Percentiles rank a stretch among this genome's conserved stretches.
phyloP scores from a whole-genome alignment of 2,797 vertebrate species.

The Anableps anableps region DNA sequence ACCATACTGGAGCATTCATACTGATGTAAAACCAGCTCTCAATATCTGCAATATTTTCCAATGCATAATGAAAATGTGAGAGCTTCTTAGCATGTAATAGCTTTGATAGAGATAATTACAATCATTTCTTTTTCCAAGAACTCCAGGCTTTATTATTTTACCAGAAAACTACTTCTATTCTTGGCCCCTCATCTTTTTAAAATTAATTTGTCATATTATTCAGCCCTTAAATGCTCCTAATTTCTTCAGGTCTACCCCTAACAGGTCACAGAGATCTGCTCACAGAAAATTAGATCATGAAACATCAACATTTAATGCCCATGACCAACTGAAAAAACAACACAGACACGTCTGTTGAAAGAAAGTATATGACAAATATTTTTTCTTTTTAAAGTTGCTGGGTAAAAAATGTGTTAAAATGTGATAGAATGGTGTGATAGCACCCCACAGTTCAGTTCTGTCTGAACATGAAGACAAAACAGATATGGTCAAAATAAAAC shows the following conservation, averaged over 20 bases:
- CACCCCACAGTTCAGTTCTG: neutral
- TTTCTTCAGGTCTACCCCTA: neutral
- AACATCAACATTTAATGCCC: neutral
- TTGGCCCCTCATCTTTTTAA: neutral
- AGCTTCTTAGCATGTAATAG: neutral
- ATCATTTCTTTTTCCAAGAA: neutral
- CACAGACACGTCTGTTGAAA: neutral
- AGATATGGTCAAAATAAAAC: neutral
- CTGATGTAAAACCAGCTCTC: neutral
- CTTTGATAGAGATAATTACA: neutral
- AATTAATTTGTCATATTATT: neutral
- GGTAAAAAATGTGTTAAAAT: neutral
- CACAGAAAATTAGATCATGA: neutral
- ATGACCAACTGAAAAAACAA: neutral
- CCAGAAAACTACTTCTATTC: neutral
- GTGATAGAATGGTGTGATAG: neutral
- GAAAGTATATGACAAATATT: neutral
- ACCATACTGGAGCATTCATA: neutral
- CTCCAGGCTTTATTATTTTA: neutral
- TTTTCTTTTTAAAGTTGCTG: neutral
- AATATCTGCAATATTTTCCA: neutral
- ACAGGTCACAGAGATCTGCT: neutral
- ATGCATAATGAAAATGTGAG: neutral
- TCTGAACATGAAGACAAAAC: neutral
- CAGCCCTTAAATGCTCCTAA: neutral